Conservation (phyloP, 2,797 vertebrate species). For the Ctenosaura bakeri region DNA sequence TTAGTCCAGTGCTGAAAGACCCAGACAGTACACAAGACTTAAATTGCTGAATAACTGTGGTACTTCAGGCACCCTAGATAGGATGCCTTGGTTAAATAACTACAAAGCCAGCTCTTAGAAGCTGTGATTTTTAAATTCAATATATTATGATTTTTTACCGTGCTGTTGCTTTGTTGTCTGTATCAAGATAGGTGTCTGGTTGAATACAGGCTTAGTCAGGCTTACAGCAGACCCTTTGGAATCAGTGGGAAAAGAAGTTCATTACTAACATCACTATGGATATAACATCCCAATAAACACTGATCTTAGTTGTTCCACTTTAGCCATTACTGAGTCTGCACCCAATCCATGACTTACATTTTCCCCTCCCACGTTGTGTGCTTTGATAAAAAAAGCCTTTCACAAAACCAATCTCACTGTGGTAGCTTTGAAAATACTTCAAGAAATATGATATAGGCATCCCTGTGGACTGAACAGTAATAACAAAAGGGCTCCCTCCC, state of each 20-base stretch:
- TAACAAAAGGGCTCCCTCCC: not conserved
- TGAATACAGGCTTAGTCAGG: not conserved
- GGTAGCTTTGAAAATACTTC: not conserved
- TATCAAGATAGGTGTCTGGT: not conserved
- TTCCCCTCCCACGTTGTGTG: not conserved
- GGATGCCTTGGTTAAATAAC: not conserved
- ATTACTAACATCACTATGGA: not conserved
- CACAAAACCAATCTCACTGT: not conserved
- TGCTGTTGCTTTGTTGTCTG: not conserved
- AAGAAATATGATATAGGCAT: conserved; percentile 1
- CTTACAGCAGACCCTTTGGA: not conserved
- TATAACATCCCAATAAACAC: no score
- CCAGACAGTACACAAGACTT: not conserved
- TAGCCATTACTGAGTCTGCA: not conserved
- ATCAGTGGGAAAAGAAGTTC: not conserved
- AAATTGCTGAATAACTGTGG: not conserved
- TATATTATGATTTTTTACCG: not conserved
- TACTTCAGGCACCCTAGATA: not conserved
- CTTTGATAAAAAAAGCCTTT: not conserved
- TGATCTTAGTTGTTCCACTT: not conserved
- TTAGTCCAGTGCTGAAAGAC: no score
- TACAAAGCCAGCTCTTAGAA: not conserved
- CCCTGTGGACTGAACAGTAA: not conserved
- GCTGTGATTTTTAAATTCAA: not conserved
- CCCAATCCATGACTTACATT: not conserved